phyloP scores from a whole-genome alignment of 2,888 invertebrate genomes.

The Crossocerus cetratus region DNA sequence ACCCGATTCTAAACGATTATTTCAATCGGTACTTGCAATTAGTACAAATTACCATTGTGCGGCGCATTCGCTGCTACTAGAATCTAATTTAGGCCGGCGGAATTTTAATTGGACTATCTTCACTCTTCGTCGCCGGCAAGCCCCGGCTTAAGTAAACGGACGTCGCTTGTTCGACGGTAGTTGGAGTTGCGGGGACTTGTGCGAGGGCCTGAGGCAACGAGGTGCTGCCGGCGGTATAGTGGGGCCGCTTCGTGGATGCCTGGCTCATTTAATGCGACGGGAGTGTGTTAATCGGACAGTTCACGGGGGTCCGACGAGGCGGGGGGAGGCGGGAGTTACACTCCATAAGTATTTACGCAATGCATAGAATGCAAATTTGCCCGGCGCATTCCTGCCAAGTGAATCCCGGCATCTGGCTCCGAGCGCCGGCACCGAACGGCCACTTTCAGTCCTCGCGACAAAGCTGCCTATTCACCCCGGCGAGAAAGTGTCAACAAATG shows the following conservation, averaged over 20 bases:
- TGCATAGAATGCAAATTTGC: constrained; percentile 71
- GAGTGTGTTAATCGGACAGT: constrained; percentile 21
- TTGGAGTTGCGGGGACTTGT: neutral
- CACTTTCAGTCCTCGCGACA: neutral
- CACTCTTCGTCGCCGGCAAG: no score
- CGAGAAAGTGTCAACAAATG: neutral
- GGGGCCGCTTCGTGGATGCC: neutral
- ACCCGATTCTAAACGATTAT: neutral
- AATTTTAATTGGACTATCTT: neutral
- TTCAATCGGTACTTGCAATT: neutral
- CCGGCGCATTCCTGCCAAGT: constrained; percentile 60
- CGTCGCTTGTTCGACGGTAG: no score
- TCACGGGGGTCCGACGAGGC: constrained; percentile 29
- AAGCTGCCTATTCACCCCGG: neutral
- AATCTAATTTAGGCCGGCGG: no score
- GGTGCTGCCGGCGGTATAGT: neutral
- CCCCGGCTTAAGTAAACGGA: no score
- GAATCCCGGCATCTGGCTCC: constrained; percentile 47
- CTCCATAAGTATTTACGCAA: constrained; percentile 55
- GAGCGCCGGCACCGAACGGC: constrained; percentile 25
- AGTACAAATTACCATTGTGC: no score
- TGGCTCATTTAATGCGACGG: constrained; percentile 1
- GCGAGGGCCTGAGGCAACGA: neutral
- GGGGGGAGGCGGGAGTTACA: constrained; percentile 38
- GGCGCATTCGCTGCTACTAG: no score